Evolutionary conservation across 2,888 invertebrate genomes (phyloP).

Genomic region (Morinoia aosen): DNA sequence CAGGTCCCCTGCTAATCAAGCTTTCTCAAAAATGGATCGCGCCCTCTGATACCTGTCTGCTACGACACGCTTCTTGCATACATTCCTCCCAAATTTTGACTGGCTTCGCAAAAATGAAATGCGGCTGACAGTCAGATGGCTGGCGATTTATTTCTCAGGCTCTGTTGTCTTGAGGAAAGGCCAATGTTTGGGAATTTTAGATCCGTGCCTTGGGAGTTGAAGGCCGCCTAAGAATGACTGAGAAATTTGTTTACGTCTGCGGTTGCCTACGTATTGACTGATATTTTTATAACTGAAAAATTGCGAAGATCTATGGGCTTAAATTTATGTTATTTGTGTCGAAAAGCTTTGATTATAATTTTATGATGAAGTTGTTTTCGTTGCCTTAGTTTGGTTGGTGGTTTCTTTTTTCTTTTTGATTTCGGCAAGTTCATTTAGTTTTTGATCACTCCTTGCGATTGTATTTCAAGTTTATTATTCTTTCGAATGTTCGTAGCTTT

Average conservation of each 20-base stretch:
- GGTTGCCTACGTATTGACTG: background rate
- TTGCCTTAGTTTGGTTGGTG: background rate
- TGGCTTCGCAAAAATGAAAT: background rate
- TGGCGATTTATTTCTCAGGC: background rate
- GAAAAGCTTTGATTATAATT: background rate
- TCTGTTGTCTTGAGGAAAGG: background rate
- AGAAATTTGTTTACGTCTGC: background rate
- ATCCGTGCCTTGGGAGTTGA: background rate
- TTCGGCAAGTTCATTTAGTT: background rate
- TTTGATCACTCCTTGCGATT: background rate
- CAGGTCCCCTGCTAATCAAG: background rate
- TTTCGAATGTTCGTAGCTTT: background rate
- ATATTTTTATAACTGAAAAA: background rate
- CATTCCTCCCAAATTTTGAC: background rate
- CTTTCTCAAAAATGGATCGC: background rate
- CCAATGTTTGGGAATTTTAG: background rate
- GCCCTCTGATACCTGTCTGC: background rate
- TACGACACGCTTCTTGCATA: slow-evolving; percentile 32
- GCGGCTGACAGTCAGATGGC: background rate
- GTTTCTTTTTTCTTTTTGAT: background rate
- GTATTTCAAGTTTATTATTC: background rate
- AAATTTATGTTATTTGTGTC: background rate
- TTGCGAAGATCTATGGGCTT: background rate
- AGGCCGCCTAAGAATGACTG: background rate
- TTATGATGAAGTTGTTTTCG: background rate